These are phyloP conservation scores for Podilymbus podiceps DNA, from an alignment of 2,113 vertebrate genomes.

Conservation along the genomic window DNA sequence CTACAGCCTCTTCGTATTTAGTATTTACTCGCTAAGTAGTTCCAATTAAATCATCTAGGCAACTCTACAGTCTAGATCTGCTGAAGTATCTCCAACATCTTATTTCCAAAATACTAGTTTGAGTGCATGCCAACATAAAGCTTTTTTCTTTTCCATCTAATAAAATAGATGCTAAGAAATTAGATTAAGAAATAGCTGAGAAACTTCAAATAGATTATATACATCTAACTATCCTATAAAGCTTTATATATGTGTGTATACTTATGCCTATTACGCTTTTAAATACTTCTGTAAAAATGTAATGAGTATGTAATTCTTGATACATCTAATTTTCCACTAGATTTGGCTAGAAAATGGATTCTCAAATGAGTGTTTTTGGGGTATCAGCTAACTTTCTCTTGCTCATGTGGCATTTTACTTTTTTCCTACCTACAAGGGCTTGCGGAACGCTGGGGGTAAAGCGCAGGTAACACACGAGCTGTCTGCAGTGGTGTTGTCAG, in stretches of 20 bases:
- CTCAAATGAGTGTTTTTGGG: neutral
- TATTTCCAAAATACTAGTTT: neutral
- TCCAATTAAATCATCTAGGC: neutral
- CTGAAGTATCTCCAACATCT: neutral
- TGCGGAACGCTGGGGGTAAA: neutral
- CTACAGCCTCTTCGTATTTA: neutral
- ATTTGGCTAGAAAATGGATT: neutral
- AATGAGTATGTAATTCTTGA: neutral
- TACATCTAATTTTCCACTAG: neutral
- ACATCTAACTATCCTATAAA: neutral
- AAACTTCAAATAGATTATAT: neutral
- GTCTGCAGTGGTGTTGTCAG: neutral
- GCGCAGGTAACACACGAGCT: neutral
- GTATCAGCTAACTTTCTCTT: neutral
- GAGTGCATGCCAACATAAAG: neutral
- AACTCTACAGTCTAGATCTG: neutral
- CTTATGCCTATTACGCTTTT: neutral
- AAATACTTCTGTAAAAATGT: neutral
- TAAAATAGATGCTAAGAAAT: neutral
- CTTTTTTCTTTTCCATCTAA: neutral
- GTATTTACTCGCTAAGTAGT: neutral
- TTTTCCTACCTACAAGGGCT: neutral
- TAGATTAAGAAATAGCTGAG: neutral
- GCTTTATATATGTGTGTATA: neutral
- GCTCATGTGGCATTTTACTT: neutral